phyloP scores from a whole-genome alignment of 1,140 invertebrate genomes.

The Zaprionus camerounensis region DNA sequence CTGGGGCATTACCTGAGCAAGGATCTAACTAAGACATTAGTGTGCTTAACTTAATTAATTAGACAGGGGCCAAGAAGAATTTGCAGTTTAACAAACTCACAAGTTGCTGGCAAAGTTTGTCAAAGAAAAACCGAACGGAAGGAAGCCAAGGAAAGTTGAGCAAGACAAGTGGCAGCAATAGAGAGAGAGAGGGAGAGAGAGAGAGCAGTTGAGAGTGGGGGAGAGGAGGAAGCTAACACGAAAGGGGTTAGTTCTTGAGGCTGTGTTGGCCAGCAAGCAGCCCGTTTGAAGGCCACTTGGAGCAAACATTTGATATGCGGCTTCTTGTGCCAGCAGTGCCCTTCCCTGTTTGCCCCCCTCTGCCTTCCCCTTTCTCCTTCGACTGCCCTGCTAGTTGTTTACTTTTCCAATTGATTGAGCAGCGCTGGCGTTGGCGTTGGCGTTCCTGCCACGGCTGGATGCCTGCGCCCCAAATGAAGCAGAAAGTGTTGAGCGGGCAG shows the following conservation, averaged over 20 bases:
- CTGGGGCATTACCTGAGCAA: constrained; percentile 13
- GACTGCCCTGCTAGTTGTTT: constrained; percentile 58
- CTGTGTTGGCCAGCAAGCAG: neutral
- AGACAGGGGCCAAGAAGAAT: constrained; percentile 30
- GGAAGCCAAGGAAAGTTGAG: constrained; percentile 37
- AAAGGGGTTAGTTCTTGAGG: constrained; percentile 15
- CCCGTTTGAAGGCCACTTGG: constrained; percentile 29
- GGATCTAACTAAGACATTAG: constrained; percentile 42
- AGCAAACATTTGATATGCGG: constrained; percentile 38
- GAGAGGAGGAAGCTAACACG: neutral
- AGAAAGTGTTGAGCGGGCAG: constrained; percentile 69
- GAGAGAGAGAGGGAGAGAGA: neutral
- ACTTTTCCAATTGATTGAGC: constrained; percentile 77
- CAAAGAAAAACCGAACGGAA: constrained; percentile 21
- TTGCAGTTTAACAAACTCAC: constrained; percentile 43
- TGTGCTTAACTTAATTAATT: constrained; percentile 56
- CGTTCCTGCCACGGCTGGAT: constrained; percentile 33
- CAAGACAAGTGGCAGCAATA: constrained; percentile 4
- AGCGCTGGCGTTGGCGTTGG: constrained; percentile 32
- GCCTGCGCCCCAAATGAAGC: constrained; percentile 63
- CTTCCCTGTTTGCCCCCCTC: neutral
- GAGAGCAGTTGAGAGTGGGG: neutral
- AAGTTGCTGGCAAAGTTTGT: constrained; percentile 46
- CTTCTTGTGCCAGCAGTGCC: neutral
- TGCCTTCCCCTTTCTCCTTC: neutral